Base-by-base conservation (phyloP, 2,888 invertebrate genomes). In the Pristionchus fissidentatus region DNA sequence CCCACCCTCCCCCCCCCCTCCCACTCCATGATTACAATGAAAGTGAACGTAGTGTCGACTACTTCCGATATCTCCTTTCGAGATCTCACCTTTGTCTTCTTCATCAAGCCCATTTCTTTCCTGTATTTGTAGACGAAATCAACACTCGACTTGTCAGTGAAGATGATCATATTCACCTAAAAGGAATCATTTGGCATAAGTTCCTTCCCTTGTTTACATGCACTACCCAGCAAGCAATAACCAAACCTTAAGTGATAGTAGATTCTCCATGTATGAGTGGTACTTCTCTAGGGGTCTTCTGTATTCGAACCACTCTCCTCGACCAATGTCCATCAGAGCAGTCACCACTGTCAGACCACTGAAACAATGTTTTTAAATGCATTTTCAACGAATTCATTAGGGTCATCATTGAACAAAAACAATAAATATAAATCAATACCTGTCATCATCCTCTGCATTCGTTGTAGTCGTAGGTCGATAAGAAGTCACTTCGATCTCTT, bases 251-350 rank as follows among this genome's bases (percentile, higher is more conserved):
- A 91, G 85, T 8, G 85, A 85, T 1, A 92, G 85, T 35, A 91
- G 83, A 73, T 91, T 88, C 84, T 88, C 87, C 87, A 92, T 89
- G 85, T 90, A 92, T 32, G 88, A 78, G 57, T 92, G 88, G 85
- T 93, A 93, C 29, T 87, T 86, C 75, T 89, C 88, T 78, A 91
- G 90, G 3, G 89, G 90, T 13, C 93, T 87, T 62, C 88, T 83
- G 86, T 92, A 93, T 26, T 88, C 84, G 26, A 86, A 88, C 93
- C 93, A 93, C 13, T 91, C 86, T 10, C 90, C 93, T 43, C 93
- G 88, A 10, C 92, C 92, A 70, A 93, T 92, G 86, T 92, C 92
- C 75, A 92, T 81, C 41, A 92, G 87, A 3, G 91, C 92, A 1
- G 92, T 92, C 55, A 92, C 92, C 4, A 92, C 83, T 0, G 92